Percentiles rank a stretch among this genome's conserved stretches.
Evolutionary conservation across 2,888 invertebrate genomes (phyloP).

Genomic region (Meta bourneti): DNA sequence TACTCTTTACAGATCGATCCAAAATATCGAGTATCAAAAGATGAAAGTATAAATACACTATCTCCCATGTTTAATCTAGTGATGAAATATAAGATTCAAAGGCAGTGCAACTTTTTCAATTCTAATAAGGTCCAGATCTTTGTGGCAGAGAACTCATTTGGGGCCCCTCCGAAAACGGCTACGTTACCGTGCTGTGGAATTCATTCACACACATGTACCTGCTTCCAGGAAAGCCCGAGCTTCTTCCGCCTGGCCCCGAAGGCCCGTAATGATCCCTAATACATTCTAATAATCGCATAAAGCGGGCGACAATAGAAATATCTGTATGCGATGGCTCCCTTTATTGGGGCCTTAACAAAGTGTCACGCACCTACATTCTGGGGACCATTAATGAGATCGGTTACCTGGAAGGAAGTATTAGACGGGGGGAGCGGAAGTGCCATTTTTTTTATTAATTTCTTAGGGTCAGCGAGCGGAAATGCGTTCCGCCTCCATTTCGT

Average conservation of each 20-base stretch:
- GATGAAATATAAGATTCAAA: too few species aligned
- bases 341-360: conserved; percentile 52
- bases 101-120: too few species aligned
- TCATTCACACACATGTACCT: conserved; percentile 49
- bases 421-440: background rate
- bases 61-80: too few species aligned
- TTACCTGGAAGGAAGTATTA: conserved; percentile 13
- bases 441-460: too few species aligned
- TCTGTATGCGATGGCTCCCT: conserved; percentile 27
- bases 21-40: too few species aligned
- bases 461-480: too few species aligned
- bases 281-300: conserved; percentile 63
- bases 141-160: too few species aligned
- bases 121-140: too few species aligned
- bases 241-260: conserved; percentile 21
- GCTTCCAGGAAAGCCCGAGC: conserved; percentile 52
- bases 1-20: too few species aligned
- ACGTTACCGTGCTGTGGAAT: conserved; percentile 21
- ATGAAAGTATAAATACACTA: too few species aligned
- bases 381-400: conserved; percentile 8
- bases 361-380: conserved; percentile 51
- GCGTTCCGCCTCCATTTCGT: too few species aligned
- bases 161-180: background rate
- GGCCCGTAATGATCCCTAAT: conserved; percentile 46
- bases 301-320: conserved; percentile 5